Conservation (phyloP, 2,888 invertebrate species). For the Gnatocerus cornutus region DNA sequence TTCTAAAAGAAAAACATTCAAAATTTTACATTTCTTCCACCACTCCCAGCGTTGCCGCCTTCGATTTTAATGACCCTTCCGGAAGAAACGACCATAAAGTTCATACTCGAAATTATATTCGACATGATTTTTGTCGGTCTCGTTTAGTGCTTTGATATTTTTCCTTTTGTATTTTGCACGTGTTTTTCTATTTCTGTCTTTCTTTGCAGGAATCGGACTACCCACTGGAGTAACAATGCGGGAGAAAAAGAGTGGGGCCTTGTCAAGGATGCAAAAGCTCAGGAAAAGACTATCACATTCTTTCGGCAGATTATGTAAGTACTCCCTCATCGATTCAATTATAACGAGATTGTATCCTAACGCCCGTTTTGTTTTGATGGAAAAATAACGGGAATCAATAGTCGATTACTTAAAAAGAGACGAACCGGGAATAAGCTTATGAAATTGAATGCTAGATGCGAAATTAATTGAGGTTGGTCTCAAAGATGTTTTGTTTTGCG, state of each 20-base stretch:
- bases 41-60: conserved; percentile 2
- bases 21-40: conserved; percentile 25
- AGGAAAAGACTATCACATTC: conserved; percentile 96
- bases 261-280: conserved; percentile 94
- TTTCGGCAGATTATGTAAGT: conserved; percentile 96
- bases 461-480: conserved; percentile 13
- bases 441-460: conserved; percentile 20
- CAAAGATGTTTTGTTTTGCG: not conserved
- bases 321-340: conserved; percentile 30
- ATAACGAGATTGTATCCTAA: not conserved
- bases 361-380: conserved; percentile 4
- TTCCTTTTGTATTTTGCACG: conserved; percentile 28
- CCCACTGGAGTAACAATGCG: conserved; percentile 88
- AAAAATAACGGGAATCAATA: conserved; percentile 24
- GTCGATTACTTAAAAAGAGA: conserved; percentile 20
- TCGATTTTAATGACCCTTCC: conserved; percentile 23
- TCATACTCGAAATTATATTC: too few relatives aligned
- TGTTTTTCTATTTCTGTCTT: conserved; percentile 6
- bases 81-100: conserved; percentile 9
- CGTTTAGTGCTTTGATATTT: conserved; percentile 3
- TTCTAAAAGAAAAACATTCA: conserved; percentile 11
- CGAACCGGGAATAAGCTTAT: not conserved
- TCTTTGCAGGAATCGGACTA: conserved; percentile 59
- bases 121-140: conserved; percentile 8
- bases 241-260: conserved; percentile 93